Evolutionary conservation across 2,888 invertebrate species (phyloP).

Genomic region (Cerastoderma edule): DNA sequence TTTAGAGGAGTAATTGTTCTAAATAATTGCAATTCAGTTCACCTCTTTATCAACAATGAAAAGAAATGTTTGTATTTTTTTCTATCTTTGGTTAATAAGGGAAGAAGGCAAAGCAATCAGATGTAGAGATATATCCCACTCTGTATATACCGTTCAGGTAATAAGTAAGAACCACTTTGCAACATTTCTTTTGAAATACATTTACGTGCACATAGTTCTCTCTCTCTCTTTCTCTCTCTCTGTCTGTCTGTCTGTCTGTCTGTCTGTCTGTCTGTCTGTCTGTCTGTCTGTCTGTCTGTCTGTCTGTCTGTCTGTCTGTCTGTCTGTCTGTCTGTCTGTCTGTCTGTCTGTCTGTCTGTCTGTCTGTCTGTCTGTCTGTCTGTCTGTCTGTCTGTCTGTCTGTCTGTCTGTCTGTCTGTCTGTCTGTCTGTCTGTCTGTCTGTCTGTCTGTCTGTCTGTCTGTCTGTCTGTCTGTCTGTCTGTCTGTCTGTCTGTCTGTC

Average conservation of each 20-base stretch:
- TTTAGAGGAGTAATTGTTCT: too few relatives aligned
- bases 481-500: neutral
- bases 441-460: conserved; percentile 1
- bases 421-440: conserved; percentile 1
- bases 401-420: conserved; percentile 1
- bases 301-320: conserved; percentile 1
- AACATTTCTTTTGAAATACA: too few relatives aligned
- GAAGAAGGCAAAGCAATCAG: too few relatives aligned
- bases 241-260: neutral
- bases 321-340: conserved; percentile 1
- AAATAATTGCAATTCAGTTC: too few relatives aligned
- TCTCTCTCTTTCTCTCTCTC: neutral
- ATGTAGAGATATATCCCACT: too few relatives aligned
- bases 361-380: conserved; percentile 1
- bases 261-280: neutral
- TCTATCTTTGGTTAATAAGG: too few relatives aligned
- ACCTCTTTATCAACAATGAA: too few relatives aligned
- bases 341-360: conserved; percentile 1
- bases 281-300: conserved; percentile 1
- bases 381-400: conserved; percentile 1
- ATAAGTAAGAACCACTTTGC: too few relatives aligned
- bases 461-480: neutral
- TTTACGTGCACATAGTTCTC: too few relatives aligned
- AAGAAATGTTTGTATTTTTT: too few relatives aligned
- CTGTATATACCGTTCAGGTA: too few relatives aligned